Conservation (phyloP, 2,113 vertebrate genomes). For the Parotia lawesii region DNA sequence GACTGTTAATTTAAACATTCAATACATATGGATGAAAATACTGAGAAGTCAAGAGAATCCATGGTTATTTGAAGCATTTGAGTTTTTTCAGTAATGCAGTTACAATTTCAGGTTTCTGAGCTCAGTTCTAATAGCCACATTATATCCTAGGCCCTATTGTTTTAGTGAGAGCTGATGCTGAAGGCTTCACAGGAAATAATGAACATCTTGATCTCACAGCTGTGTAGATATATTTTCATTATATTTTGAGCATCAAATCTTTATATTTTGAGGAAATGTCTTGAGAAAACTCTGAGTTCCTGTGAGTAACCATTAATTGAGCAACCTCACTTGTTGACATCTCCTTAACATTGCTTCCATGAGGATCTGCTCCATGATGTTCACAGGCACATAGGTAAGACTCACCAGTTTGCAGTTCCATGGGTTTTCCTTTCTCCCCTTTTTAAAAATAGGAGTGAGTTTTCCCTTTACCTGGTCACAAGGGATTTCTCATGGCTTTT, state of each 20-base stretch:
- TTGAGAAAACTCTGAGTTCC: neutral
- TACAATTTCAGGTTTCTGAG: neutral
- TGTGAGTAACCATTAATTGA: neutral
- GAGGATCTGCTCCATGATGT: neutral
- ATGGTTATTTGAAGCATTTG: conserved; percentile 17
- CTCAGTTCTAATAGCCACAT: neutral
- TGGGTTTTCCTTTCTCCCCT: neutral
- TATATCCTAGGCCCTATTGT: neutral
- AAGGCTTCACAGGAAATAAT: neutral
- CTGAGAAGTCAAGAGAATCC: conserved; percentile 10
- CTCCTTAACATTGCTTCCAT: neutral
- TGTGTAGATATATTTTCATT: neutral
- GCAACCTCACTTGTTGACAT: neutral
- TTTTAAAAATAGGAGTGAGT: neutral
- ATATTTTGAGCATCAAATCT: neutral
- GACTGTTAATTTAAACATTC: neutral
- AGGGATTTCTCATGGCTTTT: neutral
- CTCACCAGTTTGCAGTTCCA: neutral
- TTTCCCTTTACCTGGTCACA: neutral
- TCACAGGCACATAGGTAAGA: neutral
- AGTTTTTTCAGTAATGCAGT: neutral
- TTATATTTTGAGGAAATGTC: neutral
- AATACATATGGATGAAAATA: neutral
- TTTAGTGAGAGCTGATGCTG: neutral
- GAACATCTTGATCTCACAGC: neutral